phyloP scores from a whole-genome alignment of 2,797 vertebrate genomes.

The Melopsittacus undulatus region DNA sequence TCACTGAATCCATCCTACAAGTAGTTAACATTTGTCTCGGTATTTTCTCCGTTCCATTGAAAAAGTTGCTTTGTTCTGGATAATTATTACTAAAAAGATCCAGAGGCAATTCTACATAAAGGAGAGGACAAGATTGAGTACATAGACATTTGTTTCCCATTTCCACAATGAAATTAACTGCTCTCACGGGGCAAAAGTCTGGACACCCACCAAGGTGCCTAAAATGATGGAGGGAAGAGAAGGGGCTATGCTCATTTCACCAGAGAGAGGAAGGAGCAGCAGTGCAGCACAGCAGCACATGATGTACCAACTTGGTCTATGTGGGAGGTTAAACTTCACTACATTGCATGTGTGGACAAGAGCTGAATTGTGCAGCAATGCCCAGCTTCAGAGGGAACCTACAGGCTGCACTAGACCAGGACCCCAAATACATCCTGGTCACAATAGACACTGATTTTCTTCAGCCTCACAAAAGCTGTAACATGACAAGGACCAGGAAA shows the following conservation, averaged over 20 bases:
- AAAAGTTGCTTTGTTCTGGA: background rate
- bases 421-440: background rate
- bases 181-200: background rate
- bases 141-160: background rate
- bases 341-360: rapidly evolving
- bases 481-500: background rate
- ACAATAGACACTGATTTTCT: background rate
- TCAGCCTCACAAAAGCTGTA: background rate
- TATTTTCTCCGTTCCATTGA: background rate
- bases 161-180: background rate
- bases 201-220: background rate
- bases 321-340: background rate
- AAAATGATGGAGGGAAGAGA: background rate
- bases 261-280: background rate
- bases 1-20: background rate
- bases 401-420: background rate
- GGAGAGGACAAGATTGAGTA: background rate
- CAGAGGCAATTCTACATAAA: background rate
- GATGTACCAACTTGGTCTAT: background rate
- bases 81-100: background rate
- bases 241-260: background rate
- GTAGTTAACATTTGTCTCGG: background rate
- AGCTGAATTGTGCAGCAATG: rapidly evolving
- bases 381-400: rapidly evolving
- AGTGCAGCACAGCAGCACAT: rapidly evolving